phyloP scores from a whole-genome alignment of 1,140 invertebrate genomes.

The Macrosteles quadrilineatus region DNA sequence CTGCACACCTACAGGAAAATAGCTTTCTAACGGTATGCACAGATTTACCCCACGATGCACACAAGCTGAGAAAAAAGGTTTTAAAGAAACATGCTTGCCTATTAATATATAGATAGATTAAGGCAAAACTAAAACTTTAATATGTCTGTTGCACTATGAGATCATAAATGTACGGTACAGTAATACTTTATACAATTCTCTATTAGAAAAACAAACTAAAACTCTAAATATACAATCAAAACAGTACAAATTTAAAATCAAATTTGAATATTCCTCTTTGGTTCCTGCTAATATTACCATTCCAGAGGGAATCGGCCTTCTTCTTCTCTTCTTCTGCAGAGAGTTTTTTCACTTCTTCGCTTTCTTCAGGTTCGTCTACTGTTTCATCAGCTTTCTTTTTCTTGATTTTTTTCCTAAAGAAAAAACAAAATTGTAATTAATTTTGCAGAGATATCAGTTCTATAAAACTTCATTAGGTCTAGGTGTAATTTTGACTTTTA shows the following conservation, averaged over 20 bases:
- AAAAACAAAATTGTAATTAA: neutral
- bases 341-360: slow-evolving; percentile 31
- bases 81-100: no score
- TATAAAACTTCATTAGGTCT: neutral
- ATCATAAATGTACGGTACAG: no score
- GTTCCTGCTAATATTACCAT: slow-evolving; percentile 39
- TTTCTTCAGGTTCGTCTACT: slow-evolving; percentile 29
- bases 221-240: neutral
- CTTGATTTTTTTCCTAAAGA: slow-evolving; percentile 4
- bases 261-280: no score
- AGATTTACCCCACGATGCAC: no score
- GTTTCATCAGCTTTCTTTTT: slow-evolving; percentile 31
- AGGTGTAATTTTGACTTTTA: neutral
- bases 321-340: slow-evolving; percentile 43
- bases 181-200: no score
- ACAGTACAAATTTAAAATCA: neutral
- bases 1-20: no score
- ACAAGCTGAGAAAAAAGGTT: no score
- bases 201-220: neutral
- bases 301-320: slow-evolving; percentile 41
- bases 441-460: neutral
- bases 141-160: no score
- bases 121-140: no score
- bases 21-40: no score
- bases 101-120: no score